Evolutionary conservation across 2,797 vertebrate species (phyloP).

Genomic region (Falco biarmicus): DNA sequence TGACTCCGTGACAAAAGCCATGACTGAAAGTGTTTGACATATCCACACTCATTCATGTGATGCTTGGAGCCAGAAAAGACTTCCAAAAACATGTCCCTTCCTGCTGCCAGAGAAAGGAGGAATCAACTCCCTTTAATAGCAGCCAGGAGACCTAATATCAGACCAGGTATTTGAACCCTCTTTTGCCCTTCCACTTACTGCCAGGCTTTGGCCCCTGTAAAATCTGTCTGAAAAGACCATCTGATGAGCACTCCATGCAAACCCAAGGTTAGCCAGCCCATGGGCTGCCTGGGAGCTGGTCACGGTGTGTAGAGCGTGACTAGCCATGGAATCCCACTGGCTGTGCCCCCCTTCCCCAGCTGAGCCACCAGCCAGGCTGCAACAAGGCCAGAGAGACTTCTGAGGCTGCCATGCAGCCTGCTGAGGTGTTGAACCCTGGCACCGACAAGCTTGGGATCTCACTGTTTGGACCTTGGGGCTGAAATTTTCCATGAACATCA

Average conservation of each 20-base stretch:
- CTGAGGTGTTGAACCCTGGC: background rate
- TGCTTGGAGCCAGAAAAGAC: background rate
- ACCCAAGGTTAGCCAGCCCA: background rate
- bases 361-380: background rate
- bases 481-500: conserved; percentile 24
- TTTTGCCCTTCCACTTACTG: background rate
- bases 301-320: background rate
- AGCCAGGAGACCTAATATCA: background rate
- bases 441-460: background rate
- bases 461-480: background rate
- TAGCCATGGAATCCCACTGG: background rate
- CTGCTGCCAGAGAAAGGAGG: background rate
- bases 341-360: background rate
- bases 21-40: conserved; percentile 3
- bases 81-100: conserved; percentile 3
- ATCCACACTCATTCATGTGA: background rate
- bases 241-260: background rate
- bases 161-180: background rate
- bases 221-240: background rate
- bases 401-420: background rate
- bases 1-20: conserved; percentile 48
- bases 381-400: background rate
- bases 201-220: background rate
- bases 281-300: background rate
- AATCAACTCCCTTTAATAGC: background rate